Evolutionary conservation across 2,113 vertebrate genomes (phyloP), one percentile per base, ranked within the genome.

Genomic region (Rhizomys pruinosus): DNA sequence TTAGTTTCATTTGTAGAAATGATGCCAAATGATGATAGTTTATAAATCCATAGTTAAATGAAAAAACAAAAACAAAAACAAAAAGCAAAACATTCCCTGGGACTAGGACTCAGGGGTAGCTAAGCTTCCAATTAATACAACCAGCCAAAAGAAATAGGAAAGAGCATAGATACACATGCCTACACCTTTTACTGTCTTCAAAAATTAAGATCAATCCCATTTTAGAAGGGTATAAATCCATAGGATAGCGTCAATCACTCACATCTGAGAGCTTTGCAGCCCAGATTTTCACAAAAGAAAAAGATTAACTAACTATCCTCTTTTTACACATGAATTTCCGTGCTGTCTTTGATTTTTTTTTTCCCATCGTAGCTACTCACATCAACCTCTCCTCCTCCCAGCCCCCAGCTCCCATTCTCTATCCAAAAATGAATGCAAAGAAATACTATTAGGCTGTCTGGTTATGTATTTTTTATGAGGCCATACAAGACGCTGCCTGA

Each of bases 401-500:
- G 0, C 44, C 89, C 97, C 98, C 97, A 97, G 25, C 96, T 94
- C 91, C 97, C 97, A 96, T 95, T 90, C 97, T 97, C 97, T 97
- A 96, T 97, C 98, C 98, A 96, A 98, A 98, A 98, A 98, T 98
- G 98, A 98, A 98, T 98, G 98, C 98, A 98, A 98, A 98, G 98
- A 98, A 98, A 98, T 98, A 98, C 98, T 98, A 98, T 98, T 98
- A 98, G 98, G 97, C 98, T 98, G 98, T 98, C 98, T 98, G 98
- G 98, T 98, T 98, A 98, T 98, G 98, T 98, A 98, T 98, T 98
- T 98, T 98, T 98, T 98, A 98, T 98, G 98, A 98, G 98, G 97
- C 98, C 98, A 98, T 98, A 98, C 98, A 98, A 98, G 98, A 98
- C 96, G 98, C 98, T 98, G 98, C 97, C 98, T 98, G 98, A 98